These are phyloP conservation scores for Phyllostomus discolor DNA, from an alignment of 2,113 vertebrate species.

Conservation along the genomic window DNA sequence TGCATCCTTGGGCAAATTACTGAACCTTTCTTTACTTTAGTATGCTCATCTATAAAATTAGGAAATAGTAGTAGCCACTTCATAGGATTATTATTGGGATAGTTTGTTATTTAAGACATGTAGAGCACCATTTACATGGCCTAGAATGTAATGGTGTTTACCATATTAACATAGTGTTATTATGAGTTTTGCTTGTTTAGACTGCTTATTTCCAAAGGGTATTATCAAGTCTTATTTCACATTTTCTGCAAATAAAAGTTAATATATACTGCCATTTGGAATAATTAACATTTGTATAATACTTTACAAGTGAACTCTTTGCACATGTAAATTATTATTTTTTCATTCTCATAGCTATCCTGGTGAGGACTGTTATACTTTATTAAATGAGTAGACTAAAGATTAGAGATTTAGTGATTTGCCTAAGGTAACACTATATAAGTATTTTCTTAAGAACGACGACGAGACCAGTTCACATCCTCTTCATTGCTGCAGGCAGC, in stretches of 20 bases:
- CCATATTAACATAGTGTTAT: neutral
- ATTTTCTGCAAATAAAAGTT: neutral
- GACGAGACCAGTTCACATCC: neutral
- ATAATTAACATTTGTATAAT: neutral
- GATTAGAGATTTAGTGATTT: neutral
- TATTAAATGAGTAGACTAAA: neutral
- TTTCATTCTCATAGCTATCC: neutral
- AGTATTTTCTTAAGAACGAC: conserved; percentile 11
- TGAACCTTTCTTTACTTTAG: neutral
- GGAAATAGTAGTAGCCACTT: neutral
- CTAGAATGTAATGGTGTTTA: neutral
- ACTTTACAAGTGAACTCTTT: neutral
- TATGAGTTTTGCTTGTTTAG: neutral
- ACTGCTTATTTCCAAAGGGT: neutral
- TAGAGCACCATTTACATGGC: neutral
- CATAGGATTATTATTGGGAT: neutral
- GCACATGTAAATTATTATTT: neutral
- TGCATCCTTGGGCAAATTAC: neutral
- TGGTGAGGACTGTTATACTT: neutral
- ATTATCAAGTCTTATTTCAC: neutral
- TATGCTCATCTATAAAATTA: neutral
- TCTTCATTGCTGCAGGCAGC: neutral
- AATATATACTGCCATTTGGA: neutral
- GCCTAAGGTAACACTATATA: neutral
- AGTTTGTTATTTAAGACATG: neutral